phyloP scores from a whole-genome alignment of 2,888 invertebrate genomes.

The Harpalus rufipes region DNA sequence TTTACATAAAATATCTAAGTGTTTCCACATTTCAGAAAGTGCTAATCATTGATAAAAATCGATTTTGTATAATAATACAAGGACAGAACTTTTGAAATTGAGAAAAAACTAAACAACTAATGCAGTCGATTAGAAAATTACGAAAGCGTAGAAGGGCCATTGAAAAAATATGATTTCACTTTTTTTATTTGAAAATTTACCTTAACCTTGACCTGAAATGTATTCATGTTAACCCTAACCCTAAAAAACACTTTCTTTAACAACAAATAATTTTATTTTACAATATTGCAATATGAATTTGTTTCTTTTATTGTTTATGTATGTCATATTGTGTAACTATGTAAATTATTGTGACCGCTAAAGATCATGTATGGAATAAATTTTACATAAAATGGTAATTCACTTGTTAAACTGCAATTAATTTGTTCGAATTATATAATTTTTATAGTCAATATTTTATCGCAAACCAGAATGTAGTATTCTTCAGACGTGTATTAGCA shows the following conservation, averaged over 20 bases:
- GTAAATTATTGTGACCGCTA: slow-evolving; percentile 18
- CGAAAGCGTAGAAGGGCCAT: slow-evolving; percentile 46
- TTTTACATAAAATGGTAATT: slow-evolving; percentile 28
- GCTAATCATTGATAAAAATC: slow-evolving; percentile 50
- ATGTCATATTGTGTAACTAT: slow-evolving; percentile 14
- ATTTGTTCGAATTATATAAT: slow-evolving; percentile 31
- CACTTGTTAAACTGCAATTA: slow-evolving; percentile 8
- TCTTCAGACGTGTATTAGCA: slow-evolving; percentile 24
- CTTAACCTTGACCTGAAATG: slow-evolving; percentile 36
- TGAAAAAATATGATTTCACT: slow-evolving; percentile 44
- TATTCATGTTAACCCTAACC: slow-evolving; percentile 25
- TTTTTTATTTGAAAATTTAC: slow-evolving; percentile 20
- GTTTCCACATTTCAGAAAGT: slow-evolving; percentile 47
- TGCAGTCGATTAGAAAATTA: slow-evolving; percentile 51
- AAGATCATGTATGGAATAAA: slow-evolving; percentile 30
- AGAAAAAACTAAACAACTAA: slow-evolving; percentile 11
- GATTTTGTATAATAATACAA: slow-evolving; percentile 50
- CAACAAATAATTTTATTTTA: not conserved
- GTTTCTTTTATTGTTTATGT: not conserved
- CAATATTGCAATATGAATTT: slow-evolving; percentile 1
- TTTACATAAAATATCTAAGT: slow-evolving; percentile 28
- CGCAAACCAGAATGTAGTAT: slow-evolving; percentile 10
- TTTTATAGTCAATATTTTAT: slow-evolving; percentile 20
- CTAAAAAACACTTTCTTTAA: not conserved
- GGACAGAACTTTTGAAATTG: slow-evolving; percentile 45